Evolutionary conservation across 2,113 vertebrate genomes (phyloP).

Genomic region (Oceanites oceanicus): DNA sequence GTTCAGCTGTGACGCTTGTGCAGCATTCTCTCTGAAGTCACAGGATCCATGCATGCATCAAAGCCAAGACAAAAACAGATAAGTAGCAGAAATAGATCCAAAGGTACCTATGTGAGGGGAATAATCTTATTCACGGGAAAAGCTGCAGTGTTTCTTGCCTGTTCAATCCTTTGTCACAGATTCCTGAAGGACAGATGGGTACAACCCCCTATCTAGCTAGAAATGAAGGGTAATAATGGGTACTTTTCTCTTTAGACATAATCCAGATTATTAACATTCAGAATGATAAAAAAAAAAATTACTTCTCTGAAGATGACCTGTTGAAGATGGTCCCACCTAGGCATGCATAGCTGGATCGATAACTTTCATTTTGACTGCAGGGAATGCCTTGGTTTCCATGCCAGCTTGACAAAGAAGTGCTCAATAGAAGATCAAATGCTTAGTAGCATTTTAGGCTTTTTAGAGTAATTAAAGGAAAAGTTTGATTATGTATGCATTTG

Average conservation of each 20-base stretch:
- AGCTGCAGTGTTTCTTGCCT: background rate
- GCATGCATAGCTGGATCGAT: rapidly evolving
- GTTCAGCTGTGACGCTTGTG: background rate
- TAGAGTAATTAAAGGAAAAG: background rate
- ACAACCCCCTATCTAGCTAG: background rate
- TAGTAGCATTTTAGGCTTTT: background rate
- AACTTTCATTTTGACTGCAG: background rate
- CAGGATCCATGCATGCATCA: background rate
- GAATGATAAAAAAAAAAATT: background rate
- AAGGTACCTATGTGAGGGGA: background rate
- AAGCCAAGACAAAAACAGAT: background rate
- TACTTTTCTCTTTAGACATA: background rate
- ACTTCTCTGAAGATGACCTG: background rate
- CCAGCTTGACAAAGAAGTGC: background rate
- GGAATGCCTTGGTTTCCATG: background rate
- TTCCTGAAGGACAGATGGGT: background rate
- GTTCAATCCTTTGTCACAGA: background rate
- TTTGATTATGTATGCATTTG: background rate
- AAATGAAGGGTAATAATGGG: background rate
- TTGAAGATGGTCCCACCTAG: background rate
- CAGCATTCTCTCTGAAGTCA: background rate
- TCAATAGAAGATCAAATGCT: background rate
- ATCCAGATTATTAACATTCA: background rate
- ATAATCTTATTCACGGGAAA: background rate
- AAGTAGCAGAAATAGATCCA: background rate